These are phyloP conservation scores for Sinocyclocheilus anophthalmus DNA, from an alignment of 2,113 vertebrate genomes.

Conservation along the genomic window DNA sequence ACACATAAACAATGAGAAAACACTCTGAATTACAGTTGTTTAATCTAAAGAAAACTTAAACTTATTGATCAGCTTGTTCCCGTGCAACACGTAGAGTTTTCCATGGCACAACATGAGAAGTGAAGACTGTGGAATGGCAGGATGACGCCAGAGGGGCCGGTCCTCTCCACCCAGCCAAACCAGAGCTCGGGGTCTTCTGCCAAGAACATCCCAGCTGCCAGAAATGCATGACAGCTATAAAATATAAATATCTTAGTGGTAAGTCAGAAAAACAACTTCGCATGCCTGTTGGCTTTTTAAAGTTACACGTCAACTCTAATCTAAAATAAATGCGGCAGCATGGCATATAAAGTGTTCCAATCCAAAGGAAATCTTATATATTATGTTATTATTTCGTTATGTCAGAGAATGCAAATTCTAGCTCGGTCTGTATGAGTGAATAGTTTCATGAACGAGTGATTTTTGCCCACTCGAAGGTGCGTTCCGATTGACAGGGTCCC, in stretches of 20 bases:
- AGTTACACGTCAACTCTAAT: neutral
- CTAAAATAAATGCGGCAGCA: neutral
- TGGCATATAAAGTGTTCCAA: too few species aligned
- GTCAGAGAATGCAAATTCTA: neutral
- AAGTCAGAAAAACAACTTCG: slow-evolving; percentile 17
- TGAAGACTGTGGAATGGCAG: slow-evolving; percentile 10
- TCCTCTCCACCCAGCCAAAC: slow-evolving; percentile 1
- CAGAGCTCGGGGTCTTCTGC: slow-evolving; percentile 6
- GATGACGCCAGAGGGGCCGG: slow-evolving; percentile 26
- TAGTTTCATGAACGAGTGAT: too few species aligned
- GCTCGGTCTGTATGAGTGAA: too few species aligned
- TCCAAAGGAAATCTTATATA: neutral
- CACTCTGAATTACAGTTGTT: neutral
- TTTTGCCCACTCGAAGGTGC: too few species aligned
- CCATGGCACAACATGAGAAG: slow-evolving; percentile 1
- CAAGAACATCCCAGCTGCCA: neutral
- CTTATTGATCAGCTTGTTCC: slow-evolving; percentile 13
- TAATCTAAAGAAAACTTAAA: neutral
- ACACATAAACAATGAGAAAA: neutral
- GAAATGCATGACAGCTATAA: too few species aligned
- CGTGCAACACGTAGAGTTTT: neutral
- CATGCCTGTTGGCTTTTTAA: neutral
- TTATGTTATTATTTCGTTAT: too few species aligned
- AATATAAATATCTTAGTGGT: too few species aligned
- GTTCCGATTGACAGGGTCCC: too few species aligned